Base-by-base conservation (phyloP, 2,797 vertebrate species). In the Rhinogobio ventralis region DNA sequence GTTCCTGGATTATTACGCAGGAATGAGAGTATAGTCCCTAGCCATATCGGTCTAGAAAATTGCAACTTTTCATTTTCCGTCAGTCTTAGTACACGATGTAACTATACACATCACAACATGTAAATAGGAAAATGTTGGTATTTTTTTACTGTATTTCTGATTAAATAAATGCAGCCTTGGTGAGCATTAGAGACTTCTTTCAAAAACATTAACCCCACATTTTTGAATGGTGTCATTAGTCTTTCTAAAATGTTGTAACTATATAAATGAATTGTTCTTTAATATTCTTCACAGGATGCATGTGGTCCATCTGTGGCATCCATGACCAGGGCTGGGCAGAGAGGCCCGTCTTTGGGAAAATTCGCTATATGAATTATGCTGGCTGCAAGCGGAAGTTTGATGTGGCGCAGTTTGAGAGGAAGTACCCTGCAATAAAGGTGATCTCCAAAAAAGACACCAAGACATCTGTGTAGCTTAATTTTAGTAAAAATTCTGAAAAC, bases 301-400 rank as follows among this genome's bases (percentile, higher is more conserved):
- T 98, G 94, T 98, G 97, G 97, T 97, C 97, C 67, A 95, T 98
- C 71, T 98, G 97, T 0, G 97, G 97, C 45, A 94, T 96, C 87
- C 97, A 98, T 0, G 97, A 98, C 91, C 96, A 95, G 74, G 97
- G 96, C 86, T 98, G 97, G 97, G 87, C 89, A 0, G 97, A 97
- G 89, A 95, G 97, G 19, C 86, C 90, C 0, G 0, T 98, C 36
- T 98, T 97, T 0, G 97, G 97, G 1, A 98, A 98, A 92, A 96
- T 98, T 85, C 96, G 96, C 85, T 98, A 95, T 93, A 98, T 98
- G 97, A 98, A 97, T 92, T 98, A 98, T 0, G 94, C 95, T 0
- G 97, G 97, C 89, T 98, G 97, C 93, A 95, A 94, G 81, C 94
- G 96, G 89, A 98, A 98, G 92, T 98, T 98, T 17, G 91, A 97